Evolutionary conservation across 2,797 vertebrate species (phyloP).

Genomic region (Rhinella marina): DNA sequence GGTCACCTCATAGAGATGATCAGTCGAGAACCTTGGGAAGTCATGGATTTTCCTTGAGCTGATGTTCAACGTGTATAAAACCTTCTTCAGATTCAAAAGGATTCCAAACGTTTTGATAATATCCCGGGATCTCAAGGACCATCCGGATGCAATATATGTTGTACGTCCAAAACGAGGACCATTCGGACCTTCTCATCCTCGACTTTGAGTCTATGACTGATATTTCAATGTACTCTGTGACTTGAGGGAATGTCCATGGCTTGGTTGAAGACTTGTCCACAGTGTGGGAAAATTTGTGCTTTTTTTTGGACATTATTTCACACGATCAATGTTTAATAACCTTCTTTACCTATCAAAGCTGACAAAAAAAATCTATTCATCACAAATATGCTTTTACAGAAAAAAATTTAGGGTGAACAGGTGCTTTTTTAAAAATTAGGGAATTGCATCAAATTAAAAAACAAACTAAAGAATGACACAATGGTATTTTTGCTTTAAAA

Average conservation of each 20-base stretch:
- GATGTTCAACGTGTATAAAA: not conserved
- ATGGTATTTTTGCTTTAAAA: not conserved
- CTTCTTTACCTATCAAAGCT: not conserved
- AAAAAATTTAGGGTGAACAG: not conserved
- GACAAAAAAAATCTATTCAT: not conserved
- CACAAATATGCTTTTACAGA: not conserved
- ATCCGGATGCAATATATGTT: not conserved
- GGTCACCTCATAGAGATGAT: not conserved
- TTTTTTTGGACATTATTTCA: slow-evolving; percentile 12
- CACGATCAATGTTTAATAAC: not conserved
- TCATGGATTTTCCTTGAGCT: not conserved
- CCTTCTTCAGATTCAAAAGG: not conserved
- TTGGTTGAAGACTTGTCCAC: not conserved
- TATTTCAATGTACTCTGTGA: not conserved
- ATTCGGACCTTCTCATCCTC: not conserved
- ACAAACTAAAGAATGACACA: not conserved
- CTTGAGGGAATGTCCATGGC: not conserved
- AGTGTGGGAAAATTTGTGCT: not conserved
- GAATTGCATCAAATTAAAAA: not conserved
- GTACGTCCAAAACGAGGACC: not conserved
- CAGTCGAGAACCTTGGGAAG: not conserved
- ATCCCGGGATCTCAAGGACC: not conserved
- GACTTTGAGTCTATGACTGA: not conserved
- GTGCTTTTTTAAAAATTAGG: not conserved
- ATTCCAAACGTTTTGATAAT: not conserved